Base-by-base conservation (phyloP, 2,113 vertebrate genomes). In the Muscicapa adusta region DNA sequence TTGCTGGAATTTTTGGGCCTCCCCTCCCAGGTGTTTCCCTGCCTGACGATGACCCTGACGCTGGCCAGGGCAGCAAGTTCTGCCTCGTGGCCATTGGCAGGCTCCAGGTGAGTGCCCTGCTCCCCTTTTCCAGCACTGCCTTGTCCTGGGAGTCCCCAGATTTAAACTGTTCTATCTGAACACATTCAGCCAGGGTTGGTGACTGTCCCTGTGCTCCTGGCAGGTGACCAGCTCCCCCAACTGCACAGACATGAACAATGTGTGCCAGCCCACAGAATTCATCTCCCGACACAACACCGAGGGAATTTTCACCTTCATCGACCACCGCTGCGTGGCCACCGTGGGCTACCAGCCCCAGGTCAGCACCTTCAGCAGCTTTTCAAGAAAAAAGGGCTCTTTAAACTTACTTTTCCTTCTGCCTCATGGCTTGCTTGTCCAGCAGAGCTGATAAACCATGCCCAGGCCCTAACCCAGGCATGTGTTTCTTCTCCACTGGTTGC, bases 61-160 rank as follows among this genome's bases (percentile, higher is more conserved):
- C 98, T 51, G 98, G 97, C 81, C 99, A 99, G 96, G 98, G 99
- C 60, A 99, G 98, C 98, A 99, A 99, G 86, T 99, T 98, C 86
- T 99, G 99, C 95, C 97, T 99, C 1, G 99, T 99, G 81, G 99
- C 99, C 89, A 99, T 99, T n/a, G 99, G 99, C 72, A 98, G 99
- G 95, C 97, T 99, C 33, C 99, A 99, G 99, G 99, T 97, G 61
- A 80, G 89, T 15, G 16, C 10, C 31, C 8, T 7, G 0, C 15
- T 33, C 10, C 7, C 42, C 23, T 74, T 62, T 4, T 1, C 77
- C 43, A 9, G 0, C 33, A 0, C 1, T 33, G 0, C 68, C 29
- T 31, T 3, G 6, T 11, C 19, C 8, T 29, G 3, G 12, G 4
- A 50, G 1, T 5, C 20, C 20, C 1, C 38, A 18, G 4, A 42